Evolutionary conservation across 2,113 vertebrate species (phyloP), one percentile per base, ranked within the genome.

Genomic region (Chiloscyllium plagiosum): DNA sequence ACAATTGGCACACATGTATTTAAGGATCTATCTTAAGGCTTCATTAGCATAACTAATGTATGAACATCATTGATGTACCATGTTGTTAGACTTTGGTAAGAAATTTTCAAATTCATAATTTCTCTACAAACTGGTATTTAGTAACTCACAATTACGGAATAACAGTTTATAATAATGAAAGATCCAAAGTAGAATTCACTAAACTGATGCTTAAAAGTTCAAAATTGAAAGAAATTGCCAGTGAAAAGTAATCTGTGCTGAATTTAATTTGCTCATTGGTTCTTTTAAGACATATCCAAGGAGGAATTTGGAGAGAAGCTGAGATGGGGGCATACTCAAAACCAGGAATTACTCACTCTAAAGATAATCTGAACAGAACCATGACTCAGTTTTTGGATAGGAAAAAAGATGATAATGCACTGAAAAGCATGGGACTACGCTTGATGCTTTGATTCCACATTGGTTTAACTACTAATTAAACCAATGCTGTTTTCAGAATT

Each of bases 11-110:
- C 24, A 70, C 94, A 76, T 15, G 4, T 5, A 12, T 95, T 95
- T 76, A 70, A 47, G 24, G 94, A 70, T 95, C 94, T 52, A 95
- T 72, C 93, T 95, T 72, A 72, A 95, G 94, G 26, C 69, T 95
- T 95, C 94, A 95, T 95, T 95, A 95, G 24, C 68, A 72, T 72
- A 76, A 52, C 10, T 61, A 61, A 61, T 95, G 26, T 26, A 1
- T 95, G 37, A 90, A 90, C 50, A 95, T 33, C 89, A 66, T 19
- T 76, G 66, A 70, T 70, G 87, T 61, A 65, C 10, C 50, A 33
- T 61, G 56, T 61, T 61, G 12, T 61, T 26, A 70, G 69, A 29
- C 8, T 52, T 72, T 72, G 93, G 17, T 52, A 52, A 72, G 69
- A 26, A 72, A 52, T 50, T 66, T 95, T 37, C 47, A 47, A 72